Base-by-base conservation (phyloP, 2,113 vertebrate genomes). In the Guaruba guarouba region DNA sequence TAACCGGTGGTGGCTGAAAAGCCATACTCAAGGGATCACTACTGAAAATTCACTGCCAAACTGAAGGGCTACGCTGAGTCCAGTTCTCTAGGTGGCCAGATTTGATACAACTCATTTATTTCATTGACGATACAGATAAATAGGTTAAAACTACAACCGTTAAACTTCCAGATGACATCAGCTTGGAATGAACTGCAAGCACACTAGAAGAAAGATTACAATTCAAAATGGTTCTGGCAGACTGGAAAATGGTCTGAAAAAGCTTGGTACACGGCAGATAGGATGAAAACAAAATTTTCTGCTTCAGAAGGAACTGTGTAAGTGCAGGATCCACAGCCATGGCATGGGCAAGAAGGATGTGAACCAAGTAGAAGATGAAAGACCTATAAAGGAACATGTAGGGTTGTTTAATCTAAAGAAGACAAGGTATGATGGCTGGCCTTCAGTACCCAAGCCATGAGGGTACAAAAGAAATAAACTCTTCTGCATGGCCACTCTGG, bases 281-380 rank as follows among this genome's bases (percentile, higher is more conserved):
- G 41, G 33, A 77, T 31, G 46, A 74, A 80, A 86, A n/a, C 16
- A 86, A 92, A 70, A 75, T 46, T 33, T 44, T 92, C 64, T 59
- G 43, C 51, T 81, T 86, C 1, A 0, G 43, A 44, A 78, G 86
- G 46, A 86, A 61, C 11, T 35, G 11, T 49, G 15, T 29, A 55
- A 88, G 62, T 12, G 5, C 24, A 52, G 69, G 27, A 75, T 71
- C 43, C 35, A 63, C 4, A 67, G 63, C 13, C 49, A 78, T 41
- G 48, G 16, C 41, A 68, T 17, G 33, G 35, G 29, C 9, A 18
- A 31, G 27, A 83, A 86, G 17, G 41, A 75, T 18, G 23, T 61
- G n/a, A 62, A 93, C n/a, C 46, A 88, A 46, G 6, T 11, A 78
- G 84, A 86, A 82, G 63, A 51, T 14, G 19, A 88, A 93, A 92